phyloP scores from a whole-genome alignment of 2,113 vertebrate species.

The Entelurus aequoreus region DNA sequence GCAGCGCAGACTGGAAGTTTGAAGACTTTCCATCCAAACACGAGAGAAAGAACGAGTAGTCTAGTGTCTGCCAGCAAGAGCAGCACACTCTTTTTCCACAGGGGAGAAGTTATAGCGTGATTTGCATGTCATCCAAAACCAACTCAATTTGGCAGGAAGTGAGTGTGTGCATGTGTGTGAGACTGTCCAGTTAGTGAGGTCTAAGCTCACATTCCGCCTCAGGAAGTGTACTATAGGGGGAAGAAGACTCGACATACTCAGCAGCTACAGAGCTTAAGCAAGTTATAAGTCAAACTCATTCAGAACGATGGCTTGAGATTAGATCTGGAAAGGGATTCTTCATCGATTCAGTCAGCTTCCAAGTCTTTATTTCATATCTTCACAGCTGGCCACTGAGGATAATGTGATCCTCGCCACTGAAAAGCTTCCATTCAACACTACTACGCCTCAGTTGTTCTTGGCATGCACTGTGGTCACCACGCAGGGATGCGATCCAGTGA shows the following conservation, averaged over 20 bases:
- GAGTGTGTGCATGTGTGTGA: conserved; percentile 10
- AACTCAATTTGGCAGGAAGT: conserved; percentile 39
- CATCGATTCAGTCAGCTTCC: conserved; percentile 39
- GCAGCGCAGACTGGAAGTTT: conserved; percentile 53
- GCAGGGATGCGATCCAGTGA: conserved; percentile 5
- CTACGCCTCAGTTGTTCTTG: conserved; percentile 3
- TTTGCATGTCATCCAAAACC: conserved; percentile 52
- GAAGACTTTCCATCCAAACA: conserved; percentile 59
- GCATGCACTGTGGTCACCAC: not conserved
- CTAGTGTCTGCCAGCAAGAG: conserved; percentile 47
- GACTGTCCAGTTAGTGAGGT: conserved; percentile 13
- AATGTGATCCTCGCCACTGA: conserved; percentile 14
- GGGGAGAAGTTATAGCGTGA: conserved; percentile 51
- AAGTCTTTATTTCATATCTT: conserved; percentile 41
- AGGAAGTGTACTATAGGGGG: conserved; percentile 32
- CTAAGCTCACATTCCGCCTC: conserved; percentile 18
- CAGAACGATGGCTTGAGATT: conserved; percentile 42
- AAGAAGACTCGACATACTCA: conserved; percentile 42
- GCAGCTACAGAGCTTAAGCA: conserved; percentile 24
- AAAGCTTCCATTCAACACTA: conserved; percentile 4
- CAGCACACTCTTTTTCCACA: conserved; percentile 57
- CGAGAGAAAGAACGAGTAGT: conserved; percentile 21
- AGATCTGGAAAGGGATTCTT: conserved; percentile 33
- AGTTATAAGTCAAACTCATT: conserved; percentile 46
- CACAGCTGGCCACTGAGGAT: conserved; percentile 3